Conservation (phyloP, 2,113 vertebrate species). For the Ceuthmochares aereus region DNA sequence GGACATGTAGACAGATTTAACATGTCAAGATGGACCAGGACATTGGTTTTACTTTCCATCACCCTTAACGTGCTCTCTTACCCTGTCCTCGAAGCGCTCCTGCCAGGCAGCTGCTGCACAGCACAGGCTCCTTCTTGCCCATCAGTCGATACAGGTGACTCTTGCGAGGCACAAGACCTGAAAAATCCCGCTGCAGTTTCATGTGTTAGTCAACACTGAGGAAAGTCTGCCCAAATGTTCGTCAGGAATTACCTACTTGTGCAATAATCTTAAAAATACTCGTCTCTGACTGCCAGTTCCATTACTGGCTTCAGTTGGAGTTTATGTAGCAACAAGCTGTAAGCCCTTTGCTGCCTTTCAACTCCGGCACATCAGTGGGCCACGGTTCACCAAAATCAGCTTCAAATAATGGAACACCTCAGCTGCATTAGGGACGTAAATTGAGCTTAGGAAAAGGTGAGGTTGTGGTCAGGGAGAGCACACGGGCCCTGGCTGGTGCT, state of each 20-base stretch:
- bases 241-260: rapidly evolving
- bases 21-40: not conserved
- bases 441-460: not conserved
- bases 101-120: not conserved
- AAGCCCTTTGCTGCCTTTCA: not conserved
- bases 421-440: not conserved
- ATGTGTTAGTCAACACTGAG: not conserved
- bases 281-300: not conserved
- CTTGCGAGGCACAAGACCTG: too few relatives aligned
- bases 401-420: not conserved
- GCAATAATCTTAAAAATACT: not conserved
- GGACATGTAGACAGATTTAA: not conserved
- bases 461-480: not conserved
- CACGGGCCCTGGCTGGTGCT: rapidly evolving
- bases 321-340: not conserved
- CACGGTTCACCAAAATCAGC: not conserved
- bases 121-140: not conserved
- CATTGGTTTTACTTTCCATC: not conserved
- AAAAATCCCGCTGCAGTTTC: not conserved
- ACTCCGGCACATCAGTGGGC: not conserved
- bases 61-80: not conserved
- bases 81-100: rapidly evolving
- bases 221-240: not conserved
- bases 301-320: not conserved
- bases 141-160: not conserved